Evolutionary conservation across 2,888 invertebrate species (phyloP), one percentile per base, ranked within the genome.

Genomic region (Standfussiana lucernea): DNA sequence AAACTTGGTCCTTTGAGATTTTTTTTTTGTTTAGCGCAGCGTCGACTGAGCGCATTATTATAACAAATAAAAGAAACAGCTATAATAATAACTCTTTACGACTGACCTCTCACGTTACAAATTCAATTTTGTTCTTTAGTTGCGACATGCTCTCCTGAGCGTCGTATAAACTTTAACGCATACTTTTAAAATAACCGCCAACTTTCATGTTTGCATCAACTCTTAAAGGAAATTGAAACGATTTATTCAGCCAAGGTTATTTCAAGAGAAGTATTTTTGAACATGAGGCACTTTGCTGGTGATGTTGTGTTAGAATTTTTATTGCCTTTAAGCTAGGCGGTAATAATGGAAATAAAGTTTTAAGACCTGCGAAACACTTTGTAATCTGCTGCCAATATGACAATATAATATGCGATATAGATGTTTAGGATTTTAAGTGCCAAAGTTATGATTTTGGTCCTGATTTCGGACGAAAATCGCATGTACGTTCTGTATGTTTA

Each of bases 91-190:
- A 91, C 88, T 90, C 84, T 91, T 91, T 91, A 91, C 89, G 91
- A 91, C 82, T 85, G 79, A 72, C 82, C 88, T 90, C 89, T 94
- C 93, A 88, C 88, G 91, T 94, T 94, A 90, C 94, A 92, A 93
- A 91, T 93, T 94, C 93, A 93, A 94, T 94, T 94, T 94, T 92
- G 92, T 92, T 93, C 91, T 91, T 88, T 91, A 92, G 87, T 87
- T 84, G 89, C 86, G 89, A 88, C 86, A 89, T 86, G 89, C 87
- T 88, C 87, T 86, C 89, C 75, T 75, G 86, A 87, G 88, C 86
- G 84, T 89, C 90, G 90, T 92, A 91, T 91, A 92, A 89, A 90
- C 89, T 91, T 91, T 87, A 89, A 89, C 89, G 89, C 89, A 85
- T 85, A 90, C 89, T 91, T 88, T 90, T 91, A 92, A 93, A 93